Conservation (phyloP, 2,797 vertebrate genomes). For the Neosilurus hyrtlii region DNA sequence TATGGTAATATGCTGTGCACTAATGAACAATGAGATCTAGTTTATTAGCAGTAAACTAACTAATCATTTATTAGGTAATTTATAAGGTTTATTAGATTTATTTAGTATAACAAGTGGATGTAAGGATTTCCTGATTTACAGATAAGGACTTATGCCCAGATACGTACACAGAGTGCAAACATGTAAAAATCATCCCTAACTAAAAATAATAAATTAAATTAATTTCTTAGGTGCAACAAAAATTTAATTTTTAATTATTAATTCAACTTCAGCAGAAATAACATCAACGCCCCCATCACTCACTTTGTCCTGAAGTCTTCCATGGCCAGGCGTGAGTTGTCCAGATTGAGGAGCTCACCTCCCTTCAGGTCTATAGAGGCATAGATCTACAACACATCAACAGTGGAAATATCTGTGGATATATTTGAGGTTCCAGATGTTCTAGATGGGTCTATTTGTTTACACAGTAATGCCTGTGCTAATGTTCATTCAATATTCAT, state of each 20-base stretch:
- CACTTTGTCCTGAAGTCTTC: constrained; percentile 69
- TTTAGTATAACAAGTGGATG: not conserved
- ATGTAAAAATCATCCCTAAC: not conserved
- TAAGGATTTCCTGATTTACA: not conserved
- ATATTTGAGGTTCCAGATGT: not conserved
- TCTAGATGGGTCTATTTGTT: not conserved
- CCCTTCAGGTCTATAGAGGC: constrained; percentile 63
- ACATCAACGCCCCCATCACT: not conserved
- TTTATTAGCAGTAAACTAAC: too few species aligned
- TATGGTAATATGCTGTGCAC: too few species aligned
- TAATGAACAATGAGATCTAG: not conserved
- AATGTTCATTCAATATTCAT: too few species aligned
- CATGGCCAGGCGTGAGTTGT: constrained; percentile 68
- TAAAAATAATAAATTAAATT: not conserved
- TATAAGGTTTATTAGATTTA: not conserved
- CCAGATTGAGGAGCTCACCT: constrained; percentile 66
- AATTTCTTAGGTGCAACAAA: not conserved
- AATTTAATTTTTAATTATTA: not conserved
- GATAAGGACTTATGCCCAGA: too few species aligned
- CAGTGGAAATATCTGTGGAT: not conserved
- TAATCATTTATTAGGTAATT: not conserved
- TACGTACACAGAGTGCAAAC: too few species aligned
- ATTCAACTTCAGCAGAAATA: not conserved
- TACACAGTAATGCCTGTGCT: too few species aligned
- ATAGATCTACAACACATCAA: constrained; percentile 61